Base-by-base conservation (phyloP, 2,888 invertebrate species). In the Cerceris ruficornis region DNA sequence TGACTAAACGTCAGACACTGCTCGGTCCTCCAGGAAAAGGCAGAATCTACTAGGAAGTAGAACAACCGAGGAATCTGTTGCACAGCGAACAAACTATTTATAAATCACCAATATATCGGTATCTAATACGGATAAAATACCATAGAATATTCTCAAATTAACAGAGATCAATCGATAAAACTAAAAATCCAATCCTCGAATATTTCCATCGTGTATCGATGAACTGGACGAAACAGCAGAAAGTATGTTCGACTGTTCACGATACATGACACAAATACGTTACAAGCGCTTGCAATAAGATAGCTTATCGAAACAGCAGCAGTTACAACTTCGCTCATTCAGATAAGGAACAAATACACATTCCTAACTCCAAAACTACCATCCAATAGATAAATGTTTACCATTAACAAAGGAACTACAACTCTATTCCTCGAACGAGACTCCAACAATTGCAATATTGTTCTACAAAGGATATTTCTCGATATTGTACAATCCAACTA, bases 1-100 rank as follows among this genome's bases (percentile, higher is more conserved):
- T 83, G 78, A 78, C 75, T 46, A 43, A 76, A 62, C 62, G 15
- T 41, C 39, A n/a, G 65, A 74, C 69, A 74, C 57, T 59, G 57
- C 9, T 64, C 55, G 11, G 28, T 41, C 43, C 71, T 75, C 49
- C 57, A 61, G 41, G 62, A 70, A 72, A 59, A 39, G 57, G 52
- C 43, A 11, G 13, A 61, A 62, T 77, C 43, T 58, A 55, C 41
- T 39, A 8, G 54, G 52, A 73, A 79, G 68, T 64, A 72, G 77
- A 65, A 42, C 55, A 8, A n/a, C 9, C 14, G 54, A 50, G 42
- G 17, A 70, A 46, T 54, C 57, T n/a, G 65, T 61, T 13, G 41
- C 9, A 15, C 42, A 17, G 8, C 15, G 43, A 11, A 17, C n/a
- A 11, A 8, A 8, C 67, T 69, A 59, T 73, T 73, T 54, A 72